phyloP scores from a whole-genome alignment of 2,113 vertebrate species.

The Melanocharis versteri region DNA sequence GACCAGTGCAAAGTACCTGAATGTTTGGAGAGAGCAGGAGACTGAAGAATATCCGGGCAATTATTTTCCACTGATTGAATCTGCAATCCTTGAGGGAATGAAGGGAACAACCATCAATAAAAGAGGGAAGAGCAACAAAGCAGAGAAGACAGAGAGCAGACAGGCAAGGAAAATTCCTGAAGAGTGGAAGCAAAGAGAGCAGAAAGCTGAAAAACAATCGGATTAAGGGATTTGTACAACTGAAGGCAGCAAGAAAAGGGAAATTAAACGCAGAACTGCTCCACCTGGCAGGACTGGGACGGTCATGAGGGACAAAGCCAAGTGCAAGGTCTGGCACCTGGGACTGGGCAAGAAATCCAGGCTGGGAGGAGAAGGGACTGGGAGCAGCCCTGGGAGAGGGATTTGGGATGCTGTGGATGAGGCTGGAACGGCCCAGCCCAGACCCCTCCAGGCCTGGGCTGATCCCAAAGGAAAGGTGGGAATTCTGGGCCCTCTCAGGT shows the following conservation, averaged over 20 bases:
- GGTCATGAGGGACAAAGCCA: neutral
- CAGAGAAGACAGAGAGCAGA: neutral
- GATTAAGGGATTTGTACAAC: neutral
- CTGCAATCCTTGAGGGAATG: conserved; percentile 31
- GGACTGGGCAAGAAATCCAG: neutral
- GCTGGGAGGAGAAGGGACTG: neutral
- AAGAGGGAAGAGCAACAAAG: neutral
- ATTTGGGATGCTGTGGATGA: neutral
- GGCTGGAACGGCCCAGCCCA: neutral
- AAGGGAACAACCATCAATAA: neutral
- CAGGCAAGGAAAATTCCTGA: neutral
- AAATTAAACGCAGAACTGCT: neutral
- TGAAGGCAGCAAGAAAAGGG: neutral
- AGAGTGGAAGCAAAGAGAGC: neutral
- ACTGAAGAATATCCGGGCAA: conserved; percentile 56
- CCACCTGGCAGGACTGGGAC: neutral
- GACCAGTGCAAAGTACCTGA: neutral
- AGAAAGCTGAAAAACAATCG: neutral
- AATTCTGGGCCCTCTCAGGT: neutral
- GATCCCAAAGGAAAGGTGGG: neutral
- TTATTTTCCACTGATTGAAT: conserved; percentile 49
- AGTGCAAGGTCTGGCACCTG: too few relatives aligned
- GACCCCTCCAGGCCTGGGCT: neutral
- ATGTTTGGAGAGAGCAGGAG: conserved; percentile 36
- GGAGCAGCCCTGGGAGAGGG: rapidly evolving